A percentile compares a stretch with the other conserved stretches of the same genome.
Conservation (phyloP, 2,888 invertebrate species). For the Agrochola litura region DNA sequence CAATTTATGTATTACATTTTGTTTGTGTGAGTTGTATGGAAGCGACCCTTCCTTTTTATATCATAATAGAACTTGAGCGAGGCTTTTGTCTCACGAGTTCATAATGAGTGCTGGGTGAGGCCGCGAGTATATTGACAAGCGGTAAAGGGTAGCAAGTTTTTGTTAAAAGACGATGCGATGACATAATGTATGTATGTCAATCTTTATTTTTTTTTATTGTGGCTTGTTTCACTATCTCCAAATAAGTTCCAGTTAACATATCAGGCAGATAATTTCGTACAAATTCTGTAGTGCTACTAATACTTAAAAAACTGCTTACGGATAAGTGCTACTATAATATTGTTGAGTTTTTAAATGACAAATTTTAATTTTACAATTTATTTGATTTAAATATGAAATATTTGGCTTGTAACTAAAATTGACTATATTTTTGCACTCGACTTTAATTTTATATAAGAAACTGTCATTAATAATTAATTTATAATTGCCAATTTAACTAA, state of each 20-base stretch:
- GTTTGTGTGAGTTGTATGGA: slow-evolving; percentile 59
- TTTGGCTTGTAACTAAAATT: no score
- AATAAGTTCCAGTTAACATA: no score
- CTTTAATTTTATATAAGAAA: no score
- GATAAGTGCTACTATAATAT: no score
- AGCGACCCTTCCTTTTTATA: slow-evolving; percentile 71
- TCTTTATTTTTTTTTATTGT: background rate
- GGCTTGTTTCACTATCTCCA: background rate
- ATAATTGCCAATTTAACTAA: no score
- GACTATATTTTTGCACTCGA: no score
- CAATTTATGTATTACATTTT: slow-evolving; percentile 62
- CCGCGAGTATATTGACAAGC: background rate
- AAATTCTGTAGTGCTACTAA: background rate
- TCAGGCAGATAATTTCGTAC: background rate
- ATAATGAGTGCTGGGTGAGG: slow-evolving; percentile 69
- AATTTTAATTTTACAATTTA: no score
- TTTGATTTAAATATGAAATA: no score
- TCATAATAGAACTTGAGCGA: slow-evolving; percentile 72
- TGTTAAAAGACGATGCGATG: background rate
- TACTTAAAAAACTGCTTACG: no score
- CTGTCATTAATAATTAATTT: no score
- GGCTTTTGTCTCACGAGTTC: slow-evolving; percentile 72
- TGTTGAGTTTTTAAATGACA: no score
- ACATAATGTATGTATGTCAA: no score
- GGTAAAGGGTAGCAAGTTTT: slow-evolving; percentile 19